Conservation (phyloP, 2,888 invertebrate genomes). For the Patella depressa region DNA sequence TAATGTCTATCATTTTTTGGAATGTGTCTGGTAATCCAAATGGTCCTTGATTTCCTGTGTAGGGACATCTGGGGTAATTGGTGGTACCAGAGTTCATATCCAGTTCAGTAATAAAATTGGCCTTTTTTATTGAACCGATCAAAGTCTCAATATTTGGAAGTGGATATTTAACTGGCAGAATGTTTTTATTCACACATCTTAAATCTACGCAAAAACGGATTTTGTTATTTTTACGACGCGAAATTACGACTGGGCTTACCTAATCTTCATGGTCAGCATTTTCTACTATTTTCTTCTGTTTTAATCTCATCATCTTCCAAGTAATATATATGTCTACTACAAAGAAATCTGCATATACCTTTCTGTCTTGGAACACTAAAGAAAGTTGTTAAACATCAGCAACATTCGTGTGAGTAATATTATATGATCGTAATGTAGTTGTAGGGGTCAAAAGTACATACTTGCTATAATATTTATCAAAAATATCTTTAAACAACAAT, state of each 20-base stretch:
- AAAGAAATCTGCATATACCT: neutral
- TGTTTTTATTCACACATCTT: conserved; percentile 6
- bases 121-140: neutral
- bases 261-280: neutral
- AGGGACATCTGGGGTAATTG: neutral
- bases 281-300: neutral
- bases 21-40: neutral
- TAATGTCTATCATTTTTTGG: neutral
- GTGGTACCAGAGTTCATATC: neutral
- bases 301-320: neutral
- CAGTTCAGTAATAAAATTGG: neutral
- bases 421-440: neutral
- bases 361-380: neutral
- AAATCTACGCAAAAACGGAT: neutral
- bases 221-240: neutral
- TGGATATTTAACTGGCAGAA: neutral
- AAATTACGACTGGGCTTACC: conserved; percentile 7
- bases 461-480: neutral
- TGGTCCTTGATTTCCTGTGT: neutral
- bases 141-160: neutral
- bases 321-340: neutral
- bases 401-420: neutral
- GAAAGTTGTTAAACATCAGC: neutral
- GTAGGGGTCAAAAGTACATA: neutral
- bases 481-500: neutral